Evolutionary conservation across 1,140 invertebrate genomes (phyloP).

Genomic region (Metopolophium dirhodum): DNA sequence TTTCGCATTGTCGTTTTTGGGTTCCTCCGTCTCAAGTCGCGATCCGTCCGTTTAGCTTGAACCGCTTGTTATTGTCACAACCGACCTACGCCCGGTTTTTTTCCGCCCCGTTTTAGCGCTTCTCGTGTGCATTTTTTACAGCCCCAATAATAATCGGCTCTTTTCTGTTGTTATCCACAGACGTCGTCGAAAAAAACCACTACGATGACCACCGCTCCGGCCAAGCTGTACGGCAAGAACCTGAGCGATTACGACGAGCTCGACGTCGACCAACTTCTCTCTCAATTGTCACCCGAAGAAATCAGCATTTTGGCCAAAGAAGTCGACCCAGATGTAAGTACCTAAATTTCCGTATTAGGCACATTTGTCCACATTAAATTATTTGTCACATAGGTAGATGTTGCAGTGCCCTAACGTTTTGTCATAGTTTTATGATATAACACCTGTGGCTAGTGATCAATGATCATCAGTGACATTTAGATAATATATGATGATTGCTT

Average conservation of each 20-base stretch:
- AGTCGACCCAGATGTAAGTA: constrained; percentile 98
- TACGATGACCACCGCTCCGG: constrained; percentile 85
- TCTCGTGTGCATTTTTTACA: not conserved
- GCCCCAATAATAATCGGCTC: not conserved
- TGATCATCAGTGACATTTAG: not conserved
- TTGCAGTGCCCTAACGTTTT: not conserved
- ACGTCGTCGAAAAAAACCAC: constrained; percentile 81
- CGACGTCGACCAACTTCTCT: constrained; percentile 94
- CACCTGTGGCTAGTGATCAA: not conserved
- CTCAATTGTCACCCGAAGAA: constrained; percentile 93
- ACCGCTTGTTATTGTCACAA: not conserved
- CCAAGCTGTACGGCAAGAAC: constrained; percentile 85
- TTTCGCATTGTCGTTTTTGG: not conserved
- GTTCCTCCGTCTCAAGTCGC: not conserved
- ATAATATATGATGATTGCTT: not conserved
- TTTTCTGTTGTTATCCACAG: constrained; percentile 64
- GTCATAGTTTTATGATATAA: not conserved
- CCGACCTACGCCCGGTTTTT: too few species aligned
- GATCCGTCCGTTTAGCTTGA: not conserved
- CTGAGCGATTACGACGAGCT: constrained; percentile 89
- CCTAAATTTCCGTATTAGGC: not conserved
- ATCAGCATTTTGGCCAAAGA: constrained; percentile 96
- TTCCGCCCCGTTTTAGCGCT: not conserved
- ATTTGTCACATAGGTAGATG: not conserved
- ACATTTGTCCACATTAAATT: not conserved